Conservation (phyloP, 2,797 vertebrate species). For the Clamator glandarius region DNA sequence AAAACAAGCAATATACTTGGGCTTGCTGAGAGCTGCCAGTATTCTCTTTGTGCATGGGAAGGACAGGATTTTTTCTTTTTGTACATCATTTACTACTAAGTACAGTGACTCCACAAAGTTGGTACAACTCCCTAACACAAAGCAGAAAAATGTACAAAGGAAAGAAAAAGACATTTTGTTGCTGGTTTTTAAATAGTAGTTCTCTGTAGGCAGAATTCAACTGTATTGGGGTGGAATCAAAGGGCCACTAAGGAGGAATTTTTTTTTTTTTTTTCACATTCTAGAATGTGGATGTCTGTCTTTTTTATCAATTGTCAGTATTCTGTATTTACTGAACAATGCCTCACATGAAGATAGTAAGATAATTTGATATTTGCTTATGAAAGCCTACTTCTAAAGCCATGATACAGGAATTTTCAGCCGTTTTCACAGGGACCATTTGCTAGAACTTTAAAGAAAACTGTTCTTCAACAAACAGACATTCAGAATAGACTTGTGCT, state of each 20-base stretch:
- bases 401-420: neutral
- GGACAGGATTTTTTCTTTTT: slow-evolving; percentile 47
- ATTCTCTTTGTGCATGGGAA: slow-evolving; percentile 6
- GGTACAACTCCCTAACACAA: slow-evolving; percentile 6
- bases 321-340: slow-evolving; percentile 49
- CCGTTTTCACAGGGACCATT: neutral
- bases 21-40: neutral
- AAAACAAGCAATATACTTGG: neutral
- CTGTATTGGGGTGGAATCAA: slow-evolving; percentile 32
- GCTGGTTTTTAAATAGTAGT: slow-evolving; percentile 50
- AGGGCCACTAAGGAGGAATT: neutral
- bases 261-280: slow-evolving; percentile 10
- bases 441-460: slow-evolving; percentile 23
- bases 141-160: slow-evolving; percentile 38
- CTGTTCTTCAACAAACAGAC: slow-evolving; percentile 8
- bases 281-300: slow-evolving; percentile 32
- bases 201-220: slow-evolving; percentile 47
- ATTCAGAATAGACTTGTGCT: neutral
- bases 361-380: slow-evolving; percentile 46
- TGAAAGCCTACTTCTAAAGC: slow-evolving; percentile 17
- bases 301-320: slow-evolving; percentile 43
- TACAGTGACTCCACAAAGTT: slow-evolving; percentile 57
- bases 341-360: slow-evolving; percentile 8
- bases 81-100: slow-evolving; percentile 64
- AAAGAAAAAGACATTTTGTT: slow-evolving; percentile 34